These are phyloP conservation scores for Reticulitermes lucifugus DNA, from an alignment of 2,888 invertebrate genomes.

Conservation along the genomic window DNA sequence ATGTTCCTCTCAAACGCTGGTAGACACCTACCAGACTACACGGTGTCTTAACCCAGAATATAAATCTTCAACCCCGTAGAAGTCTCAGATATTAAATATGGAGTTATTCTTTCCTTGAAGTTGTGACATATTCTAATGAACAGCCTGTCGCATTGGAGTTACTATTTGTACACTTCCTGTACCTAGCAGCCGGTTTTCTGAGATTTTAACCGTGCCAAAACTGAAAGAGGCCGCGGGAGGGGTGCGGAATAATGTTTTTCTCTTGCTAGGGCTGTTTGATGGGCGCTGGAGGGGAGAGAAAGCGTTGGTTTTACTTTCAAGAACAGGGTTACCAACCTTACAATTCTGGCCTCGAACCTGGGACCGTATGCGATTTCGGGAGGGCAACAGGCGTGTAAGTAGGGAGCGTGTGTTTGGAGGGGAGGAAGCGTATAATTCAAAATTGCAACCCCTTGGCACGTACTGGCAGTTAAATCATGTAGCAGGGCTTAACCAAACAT, in stretches of 20 bases:
- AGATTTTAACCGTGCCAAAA: constrained; percentile 9
- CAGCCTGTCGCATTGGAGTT: too few relatives aligned
- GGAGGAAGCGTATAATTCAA: constrained; percentile 45
- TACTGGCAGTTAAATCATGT: constrained; percentile 42
- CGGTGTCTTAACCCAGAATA: too few relatives aligned
- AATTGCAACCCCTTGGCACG: constrained; percentile 42
- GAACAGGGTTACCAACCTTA: constrained; percentile 1
- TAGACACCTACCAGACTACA: too few relatives aligned
- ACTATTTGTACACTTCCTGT: not conserved
- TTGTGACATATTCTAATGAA: too few relatives aligned
- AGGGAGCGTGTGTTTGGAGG: constrained; percentile 13
- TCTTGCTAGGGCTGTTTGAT: not conserved
- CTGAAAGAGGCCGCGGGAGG: not conserved
- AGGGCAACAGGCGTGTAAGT: not conserved
- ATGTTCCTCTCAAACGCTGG: too few relatives aligned
- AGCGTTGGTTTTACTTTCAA: not conserved
- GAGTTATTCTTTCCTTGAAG: too few relatives aligned
- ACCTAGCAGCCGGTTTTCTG: not conserved
- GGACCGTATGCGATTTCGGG: not conserved
- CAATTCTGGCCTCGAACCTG: not conserved
- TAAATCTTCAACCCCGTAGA: too few relatives aligned
- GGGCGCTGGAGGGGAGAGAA: not conserved
- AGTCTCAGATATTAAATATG: too few relatives aligned
- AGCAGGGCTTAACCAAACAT: not conserved
- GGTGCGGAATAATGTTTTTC: not conserved